Base-by-base conservation (phyloP, 2,888 invertebrate species). In the Himalopsyche kuldschensis region DNA sequence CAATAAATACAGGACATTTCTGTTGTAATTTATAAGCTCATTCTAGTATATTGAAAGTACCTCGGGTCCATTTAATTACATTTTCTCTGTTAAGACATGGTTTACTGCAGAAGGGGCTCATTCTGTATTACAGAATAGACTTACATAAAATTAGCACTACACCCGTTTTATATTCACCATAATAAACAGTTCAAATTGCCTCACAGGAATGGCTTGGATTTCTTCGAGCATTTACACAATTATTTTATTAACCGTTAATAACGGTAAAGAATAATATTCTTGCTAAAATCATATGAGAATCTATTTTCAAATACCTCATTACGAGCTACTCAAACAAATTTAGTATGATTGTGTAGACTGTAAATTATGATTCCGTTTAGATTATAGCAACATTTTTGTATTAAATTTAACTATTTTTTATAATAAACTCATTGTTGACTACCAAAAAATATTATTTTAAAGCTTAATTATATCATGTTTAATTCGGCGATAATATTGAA, bases 21-120 rank as follows among this genome's bases (percentile, higher is more conserved):
- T 75, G 75, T n/a, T 75, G 47, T 81, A 76, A 81, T 81, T 81
- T 81, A 81, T 81, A 75, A 41, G 48, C 47, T 48, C 41, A 30
- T 78, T 78, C 63, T 46, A 24, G 55, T 24, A 20, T 55, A 55
- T 41, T 41, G 41, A 15, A 41, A 41, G 80, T 80, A 32, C 80
- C 41, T 41, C 35, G 82, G 78, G 77, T 55, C 78, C 79, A 78
- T 82, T 82, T 82, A 82, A 82, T 82, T 82, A 82, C 82, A 79
- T 82, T 79, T 78, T 82, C 69, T 47, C 30, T n/a, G 82, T 82
- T 82, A 82, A 78, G 82, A 82, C 75, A 55, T 55, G 55, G 55
- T 55, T 55, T 55, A 55, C 55, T 55, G 55, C 55, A 55, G 55
- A 55, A 55, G 55, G 55, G 55, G 55, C 24, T 55, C 55, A 20